Conservation (phyloP, 1,140 invertebrate genomes). For the Rhagoletis pomonella region DNA sequence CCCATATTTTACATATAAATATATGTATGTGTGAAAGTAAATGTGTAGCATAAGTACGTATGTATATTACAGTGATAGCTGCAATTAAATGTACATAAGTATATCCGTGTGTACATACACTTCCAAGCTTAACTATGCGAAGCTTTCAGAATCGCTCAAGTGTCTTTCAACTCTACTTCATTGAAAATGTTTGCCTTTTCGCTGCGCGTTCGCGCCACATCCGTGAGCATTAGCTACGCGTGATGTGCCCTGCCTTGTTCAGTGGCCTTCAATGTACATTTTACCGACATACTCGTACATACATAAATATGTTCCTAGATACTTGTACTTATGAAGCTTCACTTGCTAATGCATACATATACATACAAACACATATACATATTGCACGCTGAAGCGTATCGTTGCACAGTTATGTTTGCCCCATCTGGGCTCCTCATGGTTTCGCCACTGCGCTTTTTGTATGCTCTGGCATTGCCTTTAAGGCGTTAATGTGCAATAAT, state of each 20-base stretch:
- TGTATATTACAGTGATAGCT: neutral
- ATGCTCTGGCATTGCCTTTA: constrained; percentile 14
- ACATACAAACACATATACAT: neutral
- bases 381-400: neutral
- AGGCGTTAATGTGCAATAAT: constrained; percentile 42
- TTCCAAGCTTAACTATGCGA: too few species aligned
- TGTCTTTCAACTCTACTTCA: neutral
- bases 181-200: neutral
- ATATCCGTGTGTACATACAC: neutral
- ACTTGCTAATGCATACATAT: neutral
- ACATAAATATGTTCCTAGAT: neutral
- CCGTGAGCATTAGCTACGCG: neutral
- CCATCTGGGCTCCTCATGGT: neutral
- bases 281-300: neutral
- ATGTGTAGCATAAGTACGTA: neutral
- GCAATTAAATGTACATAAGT: neutral
- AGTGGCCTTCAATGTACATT: neutral
- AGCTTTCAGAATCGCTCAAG: neutral
- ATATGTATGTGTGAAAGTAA: too few species aligned
- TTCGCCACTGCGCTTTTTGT: neutral
- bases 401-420: neutral
- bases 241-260: neutral
- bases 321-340: neutral
- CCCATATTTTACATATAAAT: neutral
- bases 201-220: neutral